These are phyloP conservation scores for Torymus auratus DNA, from an alignment of 2,888 invertebrate species.

Conservation along the genomic window DNA sequence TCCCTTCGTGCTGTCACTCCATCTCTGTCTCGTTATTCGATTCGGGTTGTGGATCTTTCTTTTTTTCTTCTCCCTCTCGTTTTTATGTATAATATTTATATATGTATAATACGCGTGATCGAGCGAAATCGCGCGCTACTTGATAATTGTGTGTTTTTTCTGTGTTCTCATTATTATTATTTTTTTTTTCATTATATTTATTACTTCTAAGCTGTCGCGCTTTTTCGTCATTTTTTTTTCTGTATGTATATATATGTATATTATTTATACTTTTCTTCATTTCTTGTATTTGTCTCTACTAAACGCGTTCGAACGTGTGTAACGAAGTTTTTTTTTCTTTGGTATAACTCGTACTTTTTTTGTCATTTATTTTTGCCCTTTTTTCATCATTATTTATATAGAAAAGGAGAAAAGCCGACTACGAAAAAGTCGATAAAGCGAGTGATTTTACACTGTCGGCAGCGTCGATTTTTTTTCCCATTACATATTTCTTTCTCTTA, in stretches of 20 bases:
- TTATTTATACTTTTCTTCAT: slow-evolving; percentile 35
- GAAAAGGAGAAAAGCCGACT: slow-evolving; percentile 56
- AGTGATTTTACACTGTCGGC: slow-evolving; percentile 55
- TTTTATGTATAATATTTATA: slow-evolving; percentile 50
- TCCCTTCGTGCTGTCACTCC: background rate
- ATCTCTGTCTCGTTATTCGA: slow-evolving; percentile 19
- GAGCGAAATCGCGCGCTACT: slow-evolving; percentile 48
- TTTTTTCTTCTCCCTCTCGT: slow-evolving; percentile 8
- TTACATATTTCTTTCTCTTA: slow-evolving; percentile 13
- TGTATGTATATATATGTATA: background rate
- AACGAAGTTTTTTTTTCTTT: slow-evolving; percentile 44
- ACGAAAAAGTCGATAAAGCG: slow-evolving; percentile 53
- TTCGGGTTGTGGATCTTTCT: slow-evolving; percentile 32
- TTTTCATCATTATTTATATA: slow-evolving; percentile 42
- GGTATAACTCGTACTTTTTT: slow-evolving; percentile 42
- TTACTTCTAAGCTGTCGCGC: slow-evolving; percentile 40
- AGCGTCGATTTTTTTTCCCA: slow-evolving; percentile 46
- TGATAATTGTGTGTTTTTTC: slow-evolving; percentile 31
- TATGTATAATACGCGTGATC: slow-evolving; percentile 48
- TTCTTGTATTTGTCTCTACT: slow-evolving; percentile 31
- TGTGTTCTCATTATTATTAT: background rate
- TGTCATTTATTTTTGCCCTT: slow-evolving; percentile 32
- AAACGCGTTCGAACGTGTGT: slow-evolving; percentile 37
- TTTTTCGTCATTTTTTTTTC: slow-evolving; percentile 8
- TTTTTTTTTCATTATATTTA: background rate